phyloP scores from a whole-genome alignment of 2,888 invertebrate genomes.

The Eupithecia pulchellata region DNA sequence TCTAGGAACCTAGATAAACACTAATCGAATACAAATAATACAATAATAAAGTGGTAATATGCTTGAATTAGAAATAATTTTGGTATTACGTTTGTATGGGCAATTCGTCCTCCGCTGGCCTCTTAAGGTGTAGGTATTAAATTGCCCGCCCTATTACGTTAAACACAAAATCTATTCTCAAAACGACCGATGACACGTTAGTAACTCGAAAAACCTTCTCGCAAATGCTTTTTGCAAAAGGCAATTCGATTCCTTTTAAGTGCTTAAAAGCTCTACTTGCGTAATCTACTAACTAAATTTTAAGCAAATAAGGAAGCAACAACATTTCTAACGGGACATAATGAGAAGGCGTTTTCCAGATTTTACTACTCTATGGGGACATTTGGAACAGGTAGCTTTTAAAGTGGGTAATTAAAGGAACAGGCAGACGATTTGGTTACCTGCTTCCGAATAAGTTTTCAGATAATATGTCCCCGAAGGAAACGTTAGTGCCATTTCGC shows the following conservation, averaged over 20 bases:
- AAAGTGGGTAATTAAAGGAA: constrained; percentile 34
- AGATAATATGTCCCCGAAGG: constrained; percentile 59
- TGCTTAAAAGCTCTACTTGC: neutral
- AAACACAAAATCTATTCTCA: neutral
- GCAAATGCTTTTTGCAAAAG: neutral
- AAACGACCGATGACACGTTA: neutral
- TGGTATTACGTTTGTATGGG: no score
- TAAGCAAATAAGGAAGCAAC: constrained; percentile 8
- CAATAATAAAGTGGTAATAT: no score
- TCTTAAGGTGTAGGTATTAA: no score
- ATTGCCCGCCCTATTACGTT: neutral
- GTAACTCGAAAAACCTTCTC: neutral
- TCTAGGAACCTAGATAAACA: no score
- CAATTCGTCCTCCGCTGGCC: no score
- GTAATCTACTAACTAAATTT: constrained; percentile 1
- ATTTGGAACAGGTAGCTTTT: constrained; percentile 29
- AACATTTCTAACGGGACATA: constrained; percentile 9
- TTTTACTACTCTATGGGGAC: constrained; percentile 27
- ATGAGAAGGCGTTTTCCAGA: constrained; percentile 13
- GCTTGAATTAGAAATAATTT: no score
- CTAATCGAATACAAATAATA: no score
- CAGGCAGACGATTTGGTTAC: constrained; percentile 48
- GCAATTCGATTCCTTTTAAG: neutral
- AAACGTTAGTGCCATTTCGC: constrained; percentile 53
- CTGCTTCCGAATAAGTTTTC: constrained; percentile 53